phyloP scores from a whole-genome alignment of 2,888 invertebrate species.

The Rhingia rostrata region DNA sequence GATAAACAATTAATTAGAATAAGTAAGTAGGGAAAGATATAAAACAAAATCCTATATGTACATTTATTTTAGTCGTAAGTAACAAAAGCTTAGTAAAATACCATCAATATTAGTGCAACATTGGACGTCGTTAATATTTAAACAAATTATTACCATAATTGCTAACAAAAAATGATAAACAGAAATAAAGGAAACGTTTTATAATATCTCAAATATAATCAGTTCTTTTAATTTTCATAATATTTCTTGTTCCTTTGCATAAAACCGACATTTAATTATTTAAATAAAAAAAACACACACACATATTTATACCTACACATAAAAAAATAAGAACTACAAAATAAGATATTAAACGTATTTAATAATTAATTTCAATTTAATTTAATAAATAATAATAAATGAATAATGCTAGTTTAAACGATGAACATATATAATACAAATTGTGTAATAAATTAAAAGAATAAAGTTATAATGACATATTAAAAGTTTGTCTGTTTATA shows the following conservation, averaged over 20 bases:
- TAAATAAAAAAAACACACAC: background rate
- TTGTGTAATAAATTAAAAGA: constrained; percentile 29
- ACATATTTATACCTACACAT: background rate
- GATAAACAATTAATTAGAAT: constrained; percentile 5
- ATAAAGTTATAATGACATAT: constrained; percentile 4
- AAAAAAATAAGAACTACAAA: background rate
- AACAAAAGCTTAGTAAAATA: constrained; percentile 28
- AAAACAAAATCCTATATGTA: constrained; percentile 37
- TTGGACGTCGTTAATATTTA: background rate
- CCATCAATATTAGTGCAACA: constrained; percentile 3
- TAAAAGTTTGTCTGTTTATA: background rate
- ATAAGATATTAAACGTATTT: background rate
- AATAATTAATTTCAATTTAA: constrained; percentile 1
- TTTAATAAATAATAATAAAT: background rate
- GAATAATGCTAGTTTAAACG: too few relatives aligned
- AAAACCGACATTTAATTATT: background rate
- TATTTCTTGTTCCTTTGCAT: constrained; percentile 16
- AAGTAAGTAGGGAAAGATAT: constrained; percentile 6
- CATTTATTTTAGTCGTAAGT: constrained; percentile 31
- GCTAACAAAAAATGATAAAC: background rate
- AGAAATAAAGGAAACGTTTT: constrained; percentile 9
- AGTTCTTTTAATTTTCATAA: background rate
- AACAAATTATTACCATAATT: constrained; percentile 3
- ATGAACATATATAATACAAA: background rate
- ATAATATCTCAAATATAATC: constrained; percentile 9